Evolutionary conservation across 1,140 invertebrate genomes (phyloP).

Genomic region (Heliothis subflexa): DNA sequence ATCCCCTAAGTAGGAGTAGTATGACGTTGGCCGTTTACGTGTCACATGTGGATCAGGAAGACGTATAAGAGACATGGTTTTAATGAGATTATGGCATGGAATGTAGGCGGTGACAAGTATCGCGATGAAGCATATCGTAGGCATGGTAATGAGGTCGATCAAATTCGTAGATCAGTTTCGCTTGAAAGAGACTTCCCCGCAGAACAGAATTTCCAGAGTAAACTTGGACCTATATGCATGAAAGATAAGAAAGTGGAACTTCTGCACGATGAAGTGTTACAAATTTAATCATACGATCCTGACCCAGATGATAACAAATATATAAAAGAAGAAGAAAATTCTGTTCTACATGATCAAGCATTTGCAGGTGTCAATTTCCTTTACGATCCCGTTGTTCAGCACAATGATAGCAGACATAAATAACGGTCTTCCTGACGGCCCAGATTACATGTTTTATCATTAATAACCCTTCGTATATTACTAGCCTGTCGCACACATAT

Average conservation of each 20-base stretch:
- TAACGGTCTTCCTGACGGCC: constrained; percentile 27
- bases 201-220: no score
- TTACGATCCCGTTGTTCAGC: neutral
- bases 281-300: no score
- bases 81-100: constrained; percentile 47
- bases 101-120: constrained; percentile 45
- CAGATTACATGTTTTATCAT: neutral
- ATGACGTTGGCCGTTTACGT: constrained; percentile 12
- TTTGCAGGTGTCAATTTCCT: constrained; percentile 4
- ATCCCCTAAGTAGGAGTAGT: constrained; percentile 26
- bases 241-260: no score
- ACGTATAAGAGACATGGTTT: constrained; percentile 43
- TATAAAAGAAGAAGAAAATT: no score
- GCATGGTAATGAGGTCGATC: constrained; percentile 3
- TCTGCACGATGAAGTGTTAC: no score
- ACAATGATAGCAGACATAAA: constrained; percentile 27
- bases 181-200: no score
- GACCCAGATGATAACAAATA: no score
- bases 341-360: no score
- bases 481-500: neutral
- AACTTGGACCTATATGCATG: no score
- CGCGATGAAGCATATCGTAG: neutral
- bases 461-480: neutral
- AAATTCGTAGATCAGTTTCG: no score
- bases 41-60: constrained; percentile 44